Evolutionary conservation across 2,888 invertebrate species (phyloP).

Genomic region (Diachrysia chrysitis): DNA sequence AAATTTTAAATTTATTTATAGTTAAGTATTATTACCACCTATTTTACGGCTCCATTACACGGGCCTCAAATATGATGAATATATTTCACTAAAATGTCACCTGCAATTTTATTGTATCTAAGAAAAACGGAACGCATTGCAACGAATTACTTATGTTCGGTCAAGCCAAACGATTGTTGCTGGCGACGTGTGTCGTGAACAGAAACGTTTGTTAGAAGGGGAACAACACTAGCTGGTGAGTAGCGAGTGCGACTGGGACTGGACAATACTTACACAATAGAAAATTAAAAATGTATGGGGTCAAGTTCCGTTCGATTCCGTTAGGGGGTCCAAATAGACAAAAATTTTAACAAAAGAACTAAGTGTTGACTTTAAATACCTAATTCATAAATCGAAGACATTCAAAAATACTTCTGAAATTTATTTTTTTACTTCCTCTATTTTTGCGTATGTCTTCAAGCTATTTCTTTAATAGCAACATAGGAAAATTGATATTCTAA

Average conservation of each 20-base stretch:
- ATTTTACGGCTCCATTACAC: not conserved
- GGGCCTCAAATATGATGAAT: not conserved
- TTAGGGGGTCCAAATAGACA: slow-evolving; percentile 38
- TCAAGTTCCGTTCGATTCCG: slow-evolving; percentile 33
- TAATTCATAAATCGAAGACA: not conserved
- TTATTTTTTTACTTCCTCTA: no score
- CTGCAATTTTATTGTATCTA: slow-evolving; percentile 25
- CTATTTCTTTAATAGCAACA: no score
- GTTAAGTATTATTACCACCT: not conserved
- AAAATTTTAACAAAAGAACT: slow-evolving; percentile 30
- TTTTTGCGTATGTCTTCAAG: no score
- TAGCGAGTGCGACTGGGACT: no score
- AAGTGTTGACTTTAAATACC: not conserved
- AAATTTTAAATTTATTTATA: no score
- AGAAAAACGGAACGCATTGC: slow-evolving; percentile 41
- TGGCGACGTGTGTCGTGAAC: slow-evolving; percentile 75
- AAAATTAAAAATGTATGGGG: slow-evolving; percentile 60
- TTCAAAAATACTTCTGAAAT: no score
- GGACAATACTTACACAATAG: slow-evolving; percentile 34
- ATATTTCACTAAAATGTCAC: slow-evolving; percentile 24
- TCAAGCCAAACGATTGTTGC: slow-evolving; percentile 65
- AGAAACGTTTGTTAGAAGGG: slow-evolving; percentile 62
- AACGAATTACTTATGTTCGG: slow-evolving; percentile 64
- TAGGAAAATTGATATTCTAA: no score
- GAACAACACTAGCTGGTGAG: slow-evolving; percentile 40